Conservation (phyloP, 2,113 vertebrate species). For the Arvicanthis niloticus region DNA sequence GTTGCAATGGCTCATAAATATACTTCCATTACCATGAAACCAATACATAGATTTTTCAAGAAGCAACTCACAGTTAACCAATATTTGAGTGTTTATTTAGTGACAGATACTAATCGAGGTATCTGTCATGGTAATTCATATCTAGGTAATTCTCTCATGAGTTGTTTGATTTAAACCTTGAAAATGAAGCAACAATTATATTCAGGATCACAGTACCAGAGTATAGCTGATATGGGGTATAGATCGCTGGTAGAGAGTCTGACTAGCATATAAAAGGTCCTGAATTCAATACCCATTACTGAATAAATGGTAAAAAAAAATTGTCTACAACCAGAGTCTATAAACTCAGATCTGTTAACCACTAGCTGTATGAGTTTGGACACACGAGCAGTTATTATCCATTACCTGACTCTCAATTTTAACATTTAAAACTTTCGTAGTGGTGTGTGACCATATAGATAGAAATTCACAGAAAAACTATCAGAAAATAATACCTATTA, state of each 20-base stretch:
- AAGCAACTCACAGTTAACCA: conserved; percentile 6
- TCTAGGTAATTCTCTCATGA: conserved; percentile 9
- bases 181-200: neutral
- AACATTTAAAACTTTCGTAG: neutral
- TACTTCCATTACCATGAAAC: neutral
- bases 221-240: neutral
- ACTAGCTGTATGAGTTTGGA: neutral
- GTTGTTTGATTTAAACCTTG: conserved; percentile 3
- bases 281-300: neutral
- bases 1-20: neutral
- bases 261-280: neutral
- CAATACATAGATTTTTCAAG: conserved; percentile 19
- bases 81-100: neutral
- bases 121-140: neutral
- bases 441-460: neutral
- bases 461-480: neutral
- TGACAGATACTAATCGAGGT: neutral
- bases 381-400: neutral
- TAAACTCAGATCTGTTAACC: neutral
- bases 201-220: neutral
- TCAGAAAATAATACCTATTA: conserved; percentile 20
- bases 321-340: neutral
- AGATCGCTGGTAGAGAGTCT: neutral
- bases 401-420: neutral
- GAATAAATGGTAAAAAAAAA: neutral